These are phyloP conservation scores for Apodemia hepburni DNA, from an alignment of 2,888 invertebrate genomes.

Conservation along the genomic window DNA sequence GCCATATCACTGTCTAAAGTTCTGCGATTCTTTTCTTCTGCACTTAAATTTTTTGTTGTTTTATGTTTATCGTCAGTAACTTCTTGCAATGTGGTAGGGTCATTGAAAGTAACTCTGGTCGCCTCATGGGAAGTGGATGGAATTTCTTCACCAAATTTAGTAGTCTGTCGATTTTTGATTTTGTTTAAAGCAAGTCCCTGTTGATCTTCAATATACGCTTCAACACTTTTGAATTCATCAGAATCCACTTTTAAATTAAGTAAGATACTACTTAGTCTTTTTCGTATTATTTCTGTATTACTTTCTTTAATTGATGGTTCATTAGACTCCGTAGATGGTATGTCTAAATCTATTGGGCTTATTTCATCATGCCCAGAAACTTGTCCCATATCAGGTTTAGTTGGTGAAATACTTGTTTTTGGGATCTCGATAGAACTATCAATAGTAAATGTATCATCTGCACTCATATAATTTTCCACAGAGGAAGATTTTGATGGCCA, in stretches of 20 bases:
- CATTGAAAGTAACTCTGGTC: not conserved
- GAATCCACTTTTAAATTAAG: not conserved
- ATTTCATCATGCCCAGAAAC: not conserved
- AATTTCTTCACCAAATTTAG: not conserved
- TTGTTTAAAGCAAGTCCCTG: conserved; percentile 16
- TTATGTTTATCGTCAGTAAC: conserved; percentile 21
- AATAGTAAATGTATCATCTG: conserved; percentile 5
- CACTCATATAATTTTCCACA: not conserved
- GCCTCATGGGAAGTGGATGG: not conserved
- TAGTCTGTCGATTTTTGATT: not conserved
- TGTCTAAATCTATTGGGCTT: not conserved
- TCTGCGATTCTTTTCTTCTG: conserved; percentile 27
- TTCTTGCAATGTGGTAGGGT: not conserved
- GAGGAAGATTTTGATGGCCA: not conserved
- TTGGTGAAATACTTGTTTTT: not conserved
- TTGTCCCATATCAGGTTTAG: not conserved
- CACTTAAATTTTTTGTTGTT: conserved; percentile 24
- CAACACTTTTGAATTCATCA: conserved; percentile 30
- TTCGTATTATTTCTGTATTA: not conserved
- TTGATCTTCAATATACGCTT: conserved; percentile 31
- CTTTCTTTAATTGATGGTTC: not conserved
- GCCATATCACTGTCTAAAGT: conserved; percentile 28
- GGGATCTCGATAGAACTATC: not conserved
- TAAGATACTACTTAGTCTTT: not conserved
- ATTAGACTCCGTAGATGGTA: not conserved